Evolutionary conservation across 2,113 vertebrate genomes (phyloP).

Genomic region (Crypturellus undulatus): DNA sequence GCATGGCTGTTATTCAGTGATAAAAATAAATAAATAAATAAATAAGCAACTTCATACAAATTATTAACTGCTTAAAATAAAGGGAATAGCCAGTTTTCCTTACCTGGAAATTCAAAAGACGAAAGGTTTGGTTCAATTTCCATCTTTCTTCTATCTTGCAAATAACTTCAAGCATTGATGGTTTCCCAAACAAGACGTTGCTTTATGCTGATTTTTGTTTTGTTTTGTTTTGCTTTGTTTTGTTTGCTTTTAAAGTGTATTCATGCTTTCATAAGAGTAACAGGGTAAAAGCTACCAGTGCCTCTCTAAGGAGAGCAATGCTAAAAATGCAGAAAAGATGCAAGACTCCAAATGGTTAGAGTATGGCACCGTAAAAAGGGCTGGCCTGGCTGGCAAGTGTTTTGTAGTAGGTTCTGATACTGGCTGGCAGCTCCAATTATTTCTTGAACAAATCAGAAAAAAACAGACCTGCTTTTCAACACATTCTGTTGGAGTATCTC

Average conservation of each 20-base stretch:
- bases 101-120: slow-evolving; percentile 66
- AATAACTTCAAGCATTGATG: slow-evolving; percentile 69
- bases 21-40: not conserved
- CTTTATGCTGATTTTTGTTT: slow-evolving; percentile 61
- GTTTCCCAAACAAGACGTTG: slow-evolving; percentile 63
- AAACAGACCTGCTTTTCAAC: slow-evolving; percentile 27
- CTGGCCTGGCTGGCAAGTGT: not conserved
- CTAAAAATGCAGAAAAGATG: slow-evolving; percentile 44
- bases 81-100: slow-evolving; percentile 71
- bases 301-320: slow-evolving; percentile 24
- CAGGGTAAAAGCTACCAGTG: slow-evolving; percentile 23
- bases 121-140: slow-evolving; percentile 71
- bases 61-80: slow-evolving; percentile 51
- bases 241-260: slow-evolving; percentile 63
- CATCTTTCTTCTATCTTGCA: slow-evolving; percentile 74
- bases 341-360: slow-evolving; percentile 40
- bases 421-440: not conserved
- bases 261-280: slow-evolving; percentile 46
- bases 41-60: not conserved
- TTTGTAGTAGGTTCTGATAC: not conserved
- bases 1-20: not conserved
- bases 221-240: slow-evolving; percentile 42
- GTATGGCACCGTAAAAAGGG: slow-evolving; percentile 19
- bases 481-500: not conserved
- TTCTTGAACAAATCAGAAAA: not conserved